Conservation (phyloP, 2,113 vertebrate genomes). For the Elaphurus davidianus region DNA sequence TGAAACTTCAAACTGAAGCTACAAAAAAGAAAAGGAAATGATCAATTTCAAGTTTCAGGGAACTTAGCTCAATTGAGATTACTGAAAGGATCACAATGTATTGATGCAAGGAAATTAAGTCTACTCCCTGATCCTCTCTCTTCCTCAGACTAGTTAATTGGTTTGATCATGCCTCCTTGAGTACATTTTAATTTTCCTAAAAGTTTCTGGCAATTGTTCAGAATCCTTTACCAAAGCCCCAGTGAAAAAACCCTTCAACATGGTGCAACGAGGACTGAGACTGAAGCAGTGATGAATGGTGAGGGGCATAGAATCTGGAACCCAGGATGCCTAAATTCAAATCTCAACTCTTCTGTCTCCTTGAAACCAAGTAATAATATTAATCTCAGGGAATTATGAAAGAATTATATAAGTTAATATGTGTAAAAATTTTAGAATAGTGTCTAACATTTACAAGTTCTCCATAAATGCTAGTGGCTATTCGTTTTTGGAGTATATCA, state of each 20-base stretch:
- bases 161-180: not conserved
- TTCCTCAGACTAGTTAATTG: not conserved
- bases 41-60: not conserved
- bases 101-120: not conserved
- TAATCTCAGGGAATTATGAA: not conserved
- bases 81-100: not conserved
- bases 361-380: not conserved
- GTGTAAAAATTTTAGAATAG: not conserved
- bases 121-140: not conserved
- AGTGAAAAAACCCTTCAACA: not conserved
- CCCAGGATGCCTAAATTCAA: not conserved
- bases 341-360: not conserved
- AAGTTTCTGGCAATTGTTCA: not conserved
- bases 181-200: not conserved
- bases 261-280: not conserved
- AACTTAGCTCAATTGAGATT: not conserved
- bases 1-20: not conserved
- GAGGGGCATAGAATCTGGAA: rapidly evolving
- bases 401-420: not conserved
- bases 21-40: not conserved
- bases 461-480: not conserved
- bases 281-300: not conserved
- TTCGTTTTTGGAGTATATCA: not conserved
- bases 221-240: not conserved
- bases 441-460: not conserved